Evolutionary conservation across 2,888 invertebrate genomes (phyloP).

Genomic region (Diadegma fenestrale): DNA sequence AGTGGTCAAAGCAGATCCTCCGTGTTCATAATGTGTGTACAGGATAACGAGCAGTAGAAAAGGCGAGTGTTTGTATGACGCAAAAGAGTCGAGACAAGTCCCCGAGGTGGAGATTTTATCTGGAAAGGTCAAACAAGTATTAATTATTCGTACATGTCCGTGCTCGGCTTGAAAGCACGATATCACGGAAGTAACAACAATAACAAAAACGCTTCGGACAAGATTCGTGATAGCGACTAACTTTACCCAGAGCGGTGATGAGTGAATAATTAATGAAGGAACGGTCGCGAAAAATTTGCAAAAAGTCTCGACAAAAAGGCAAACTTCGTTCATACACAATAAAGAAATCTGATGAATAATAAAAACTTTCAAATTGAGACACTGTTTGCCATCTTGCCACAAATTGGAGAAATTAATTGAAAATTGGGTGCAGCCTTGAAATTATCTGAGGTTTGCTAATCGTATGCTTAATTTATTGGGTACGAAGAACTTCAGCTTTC

Average conservation of each 20-base stretch:
- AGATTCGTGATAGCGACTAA: background rate
- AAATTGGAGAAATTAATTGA: background rate
- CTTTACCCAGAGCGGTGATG: background rate
- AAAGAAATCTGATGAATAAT: background rate
- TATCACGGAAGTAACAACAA: slow-evolving; percentile 14
- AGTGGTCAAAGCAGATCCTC: slow-evolving; percentile 5
- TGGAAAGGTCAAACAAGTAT: slow-evolving; percentile 46
- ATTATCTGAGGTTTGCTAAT: background rate
- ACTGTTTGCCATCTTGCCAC: background rate
- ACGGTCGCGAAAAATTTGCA: background rate
- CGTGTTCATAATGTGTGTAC: background rate
- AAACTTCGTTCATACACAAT: background rate
- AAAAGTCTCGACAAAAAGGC: background rate
- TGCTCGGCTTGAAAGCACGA: slow-evolving; percentile 2
- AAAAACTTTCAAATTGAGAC: background rate
- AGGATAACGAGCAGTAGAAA: slow-evolving; percentile 36
- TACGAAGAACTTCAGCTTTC: background rate
- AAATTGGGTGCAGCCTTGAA: background rate
- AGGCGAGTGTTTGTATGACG: slow-evolving; percentile 11
- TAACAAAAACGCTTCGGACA: background rate
- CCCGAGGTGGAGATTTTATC: slow-evolving; percentile 35
- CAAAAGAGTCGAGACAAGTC: slow-evolving; percentile 40
- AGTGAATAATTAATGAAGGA: background rate
- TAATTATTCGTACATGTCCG: slow-evolving; percentile 39
- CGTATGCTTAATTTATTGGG: background rate